phyloP scores from a whole-genome alignment of 2,888 invertebrate genomes.

The Leptopilina syphax region DNA sequence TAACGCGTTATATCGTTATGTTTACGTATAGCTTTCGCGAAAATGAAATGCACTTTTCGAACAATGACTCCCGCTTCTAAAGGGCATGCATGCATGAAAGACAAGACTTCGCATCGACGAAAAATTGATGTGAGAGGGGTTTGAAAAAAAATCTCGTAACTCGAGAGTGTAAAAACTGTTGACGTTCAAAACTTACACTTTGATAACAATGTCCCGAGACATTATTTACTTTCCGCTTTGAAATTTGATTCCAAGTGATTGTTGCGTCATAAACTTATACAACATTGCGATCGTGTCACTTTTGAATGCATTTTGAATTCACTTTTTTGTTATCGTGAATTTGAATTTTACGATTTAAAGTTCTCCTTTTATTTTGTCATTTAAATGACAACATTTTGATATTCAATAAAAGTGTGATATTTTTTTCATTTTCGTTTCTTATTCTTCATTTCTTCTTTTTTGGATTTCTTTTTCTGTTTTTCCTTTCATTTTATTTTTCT shows the following conservation, averaged over 20 bases:
- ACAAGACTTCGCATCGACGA: conserved; percentile 7
- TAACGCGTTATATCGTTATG: conserved; percentile 22
- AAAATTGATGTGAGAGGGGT: conserved; percentile 7
- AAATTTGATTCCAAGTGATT: conserved; percentile 29
- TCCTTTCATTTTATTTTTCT: too few relatives aligned
- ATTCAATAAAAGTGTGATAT: too few relatives aligned
- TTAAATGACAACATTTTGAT: too few relatives aligned
- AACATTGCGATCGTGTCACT: not conserved
- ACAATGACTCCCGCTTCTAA: not conserved
- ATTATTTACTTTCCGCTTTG: conserved; percentile 21
- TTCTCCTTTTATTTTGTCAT: too few relatives aligned
- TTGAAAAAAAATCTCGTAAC: conserved; percentile 18
- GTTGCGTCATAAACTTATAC: conserved; percentile 29
- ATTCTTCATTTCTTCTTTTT: too few relatives aligned
- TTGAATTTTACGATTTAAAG: not conserved
- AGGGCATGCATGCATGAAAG: conserved; percentile 27
- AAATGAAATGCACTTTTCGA: conserved; percentile 55
- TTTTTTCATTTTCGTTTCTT: too few relatives aligned
- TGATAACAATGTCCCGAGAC: conserved; percentile 51
- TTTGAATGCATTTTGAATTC: conserved; percentile 9
- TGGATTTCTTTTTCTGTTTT: too few relatives aligned
- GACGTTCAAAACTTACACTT: conserved; percentile 62
- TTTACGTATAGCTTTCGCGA: conserved; percentile 47
- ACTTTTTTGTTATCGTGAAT: not conserved
- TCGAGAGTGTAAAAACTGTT: conserved; percentile 66